Evolutionary conservation across 1,140 invertebrate genomes (phyloP).

Genomic region (Hylaeus volcanicus): DNA sequence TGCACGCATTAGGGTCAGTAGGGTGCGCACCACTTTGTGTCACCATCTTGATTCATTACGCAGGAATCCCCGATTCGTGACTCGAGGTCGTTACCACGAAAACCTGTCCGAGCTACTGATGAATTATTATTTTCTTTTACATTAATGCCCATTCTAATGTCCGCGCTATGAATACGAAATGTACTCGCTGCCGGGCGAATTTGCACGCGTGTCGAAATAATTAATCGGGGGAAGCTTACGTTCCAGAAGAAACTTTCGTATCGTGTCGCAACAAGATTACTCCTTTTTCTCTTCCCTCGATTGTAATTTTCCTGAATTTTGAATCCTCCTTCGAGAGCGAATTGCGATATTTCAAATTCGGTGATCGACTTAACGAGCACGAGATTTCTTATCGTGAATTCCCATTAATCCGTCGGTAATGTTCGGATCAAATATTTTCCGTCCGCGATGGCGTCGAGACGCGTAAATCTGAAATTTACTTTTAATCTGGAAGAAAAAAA

Average conservation of each 20-base stretch:
- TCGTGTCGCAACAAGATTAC: too few species aligned
- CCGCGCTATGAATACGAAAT: constrained; percentile 22
- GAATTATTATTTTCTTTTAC: constrained; percentile 35
- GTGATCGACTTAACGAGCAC: neutral
- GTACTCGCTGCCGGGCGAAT: neutral
- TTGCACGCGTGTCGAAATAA: neutral
- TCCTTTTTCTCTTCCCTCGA: too few species aligned
- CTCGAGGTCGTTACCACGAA: constrained; percentile 28
- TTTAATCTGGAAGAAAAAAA: constrained; percentile 12
- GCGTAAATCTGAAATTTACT: constrained; percentile 28
- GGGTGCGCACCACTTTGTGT: constrained; percentile 38
- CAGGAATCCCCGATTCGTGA: constrained; percentile 43
- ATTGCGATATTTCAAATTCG: too few species aligned
- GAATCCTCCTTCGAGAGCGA: too few species aligned
- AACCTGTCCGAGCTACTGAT: constrained; percentile 32
- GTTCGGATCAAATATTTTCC: constrained; percentile 12
- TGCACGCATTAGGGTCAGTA: constrained; percentile 45
- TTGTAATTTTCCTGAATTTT: too few species aligned
- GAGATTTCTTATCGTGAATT: constrained; percentile 17
- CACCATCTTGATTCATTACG: constrained; percentile 48
- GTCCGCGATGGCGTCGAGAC: neutral
- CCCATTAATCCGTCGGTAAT: constrained; percentile 19
- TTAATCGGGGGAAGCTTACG: neutral
- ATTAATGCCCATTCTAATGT: constrained; percentile 17
- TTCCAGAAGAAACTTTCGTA: neutral